Percentiles rank a stretch among this genome's conserved stretches.
Evolutionary conservation across 1,140 invertebrate genomes (phyloP).

Genomic region (Daktulosphaira vitifoliae): DNA sequence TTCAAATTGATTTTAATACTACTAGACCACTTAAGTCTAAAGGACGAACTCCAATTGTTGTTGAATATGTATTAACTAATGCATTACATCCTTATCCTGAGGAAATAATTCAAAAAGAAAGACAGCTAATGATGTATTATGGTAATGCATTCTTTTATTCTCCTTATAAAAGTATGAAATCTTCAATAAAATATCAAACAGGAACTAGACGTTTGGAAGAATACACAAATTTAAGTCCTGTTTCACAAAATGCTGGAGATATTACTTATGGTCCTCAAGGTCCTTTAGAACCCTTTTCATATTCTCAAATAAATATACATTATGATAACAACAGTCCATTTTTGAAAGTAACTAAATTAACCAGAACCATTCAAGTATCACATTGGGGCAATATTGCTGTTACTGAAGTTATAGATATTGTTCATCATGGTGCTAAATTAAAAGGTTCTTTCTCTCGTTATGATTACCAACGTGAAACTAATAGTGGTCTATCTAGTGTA

Average conservation of each 20-base stretch:
- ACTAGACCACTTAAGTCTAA: conserved; percentile 45
- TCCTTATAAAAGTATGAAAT: conserved; percentile 67
- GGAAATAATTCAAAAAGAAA: conserved; percentile 82
- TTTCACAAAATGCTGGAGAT: conserved; percentile 62
- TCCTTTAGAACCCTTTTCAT: conserved; percentile 53
- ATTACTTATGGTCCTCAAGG: conserved; percentile 84
- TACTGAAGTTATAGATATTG: conserved; percentile 85
- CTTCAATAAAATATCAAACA: conserved; percentile 72
- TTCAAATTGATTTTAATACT: conserved; percentile 55
- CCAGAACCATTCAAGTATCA: conserved; percentile 87
- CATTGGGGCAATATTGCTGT: conserved; percentile 99
- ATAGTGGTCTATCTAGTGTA: conserved; percentile 74
- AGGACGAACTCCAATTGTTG: conserved; percentile 53
- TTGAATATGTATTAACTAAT: conserved; percentile 70
- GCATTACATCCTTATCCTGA: conserved; percentile 71
- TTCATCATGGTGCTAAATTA: conserved; percentile 84
- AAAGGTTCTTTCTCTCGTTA: conserved; percentile 92
- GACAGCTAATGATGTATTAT: conserved; percentile 79
- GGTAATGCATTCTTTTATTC: conserved; percentile 78
- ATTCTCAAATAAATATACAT: conserved; percentile 70
- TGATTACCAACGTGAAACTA: conserved; percentile 86
- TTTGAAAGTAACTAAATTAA: conserved; percentile 75
- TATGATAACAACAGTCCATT: conserved; percentile 97
- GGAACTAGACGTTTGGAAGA: conserved; percentile 72
- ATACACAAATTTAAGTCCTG: conserved; percentile 79